Conservation (phyloP, 2,113 vertebrate genomes). For the Uria lomvia region DNA sequence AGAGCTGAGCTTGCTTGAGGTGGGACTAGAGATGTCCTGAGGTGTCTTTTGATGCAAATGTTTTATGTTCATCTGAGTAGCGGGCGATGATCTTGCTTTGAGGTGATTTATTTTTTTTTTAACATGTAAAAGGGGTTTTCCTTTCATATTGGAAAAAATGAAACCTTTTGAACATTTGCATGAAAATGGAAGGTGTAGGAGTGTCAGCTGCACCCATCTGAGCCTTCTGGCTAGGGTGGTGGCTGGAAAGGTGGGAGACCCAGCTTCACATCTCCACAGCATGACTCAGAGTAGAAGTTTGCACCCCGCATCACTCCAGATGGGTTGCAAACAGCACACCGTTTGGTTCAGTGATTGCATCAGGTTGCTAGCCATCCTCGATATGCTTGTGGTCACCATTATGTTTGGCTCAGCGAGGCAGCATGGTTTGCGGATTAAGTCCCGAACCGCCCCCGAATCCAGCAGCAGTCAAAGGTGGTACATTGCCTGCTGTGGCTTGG, state of each 20-base stretch:
- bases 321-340: not conserved
- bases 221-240: slow-evolving; percentile 8
- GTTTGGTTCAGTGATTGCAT: not conserved
- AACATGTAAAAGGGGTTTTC: not conserved
- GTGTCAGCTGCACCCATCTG: not conserved
- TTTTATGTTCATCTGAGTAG: not conserved
- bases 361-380: not conserved
- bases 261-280: not conserved
- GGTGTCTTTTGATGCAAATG: not conserved
- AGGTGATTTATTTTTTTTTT: not conserved
- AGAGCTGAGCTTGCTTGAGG: not conserved
- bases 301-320: not conserved
- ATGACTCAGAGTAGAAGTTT: not conserved
- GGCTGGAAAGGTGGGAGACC: not conserved
- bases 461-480: not conserved
- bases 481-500: not conserved
- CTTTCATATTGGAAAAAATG: not conserved
- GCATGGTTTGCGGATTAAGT: not conserved
- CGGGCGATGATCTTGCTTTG: not conserved
- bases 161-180: not conserved
- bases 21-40: not conserved
- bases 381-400: not conserved
- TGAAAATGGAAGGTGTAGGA: not conserved
- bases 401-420: not conserved
- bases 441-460: not conserved